Base-by-base conservation (phyloP, 2,888 invertebrate species). In the Sarcophaga subvicina region DNA sequence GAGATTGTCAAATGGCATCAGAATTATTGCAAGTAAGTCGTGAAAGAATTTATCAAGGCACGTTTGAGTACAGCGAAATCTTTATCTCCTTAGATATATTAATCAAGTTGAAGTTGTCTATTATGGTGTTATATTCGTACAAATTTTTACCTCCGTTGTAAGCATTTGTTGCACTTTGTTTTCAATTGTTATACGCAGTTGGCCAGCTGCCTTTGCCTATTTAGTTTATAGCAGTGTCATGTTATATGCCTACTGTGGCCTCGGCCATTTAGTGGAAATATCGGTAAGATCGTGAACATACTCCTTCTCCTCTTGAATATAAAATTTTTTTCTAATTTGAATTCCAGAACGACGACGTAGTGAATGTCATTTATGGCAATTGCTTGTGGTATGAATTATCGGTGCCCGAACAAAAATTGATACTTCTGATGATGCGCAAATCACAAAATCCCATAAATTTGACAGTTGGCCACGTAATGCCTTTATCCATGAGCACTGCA, bases 1-100 rank as follows among this genome's bases (percentile, higher is more conserved):
- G 90, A 91, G 10, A 66, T 91, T 3, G 20, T 91, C 0, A 67
- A 72, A 5, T 91, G 90, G 90, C 91, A 91, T 80, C 91, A 92
- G 72, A 83, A 89, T 12, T 91, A 91, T 75, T 89, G 87, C 0
- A 78, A 22, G 92, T 92, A 27, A 79, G 83, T 79, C 0, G 6
- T 0, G 0, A 54, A 54, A 54, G 37, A 37, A 10, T 37, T 37
- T 37, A 37, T 2, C 2, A 37, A 37, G 2, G 8, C 6, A 37
- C 1, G 37, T 1, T 1, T 37, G 6, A 37, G 37, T 37, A 6
- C 37, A 37, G 0, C 6, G 37, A 1, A 6, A 6, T 1, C 37
- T 37, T 37, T 37, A 37, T 37, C 37, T 37, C 54, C 22, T 0
- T 10, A 91, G 90, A 3, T 87, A 88, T 11, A 82, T 90, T 3